Evolutionary conservation across 1,140 invertebrate genomes (phyloP), one percentile per base, ranked within the genome.

Genomic region (Ylistrum balloti): DNA sequence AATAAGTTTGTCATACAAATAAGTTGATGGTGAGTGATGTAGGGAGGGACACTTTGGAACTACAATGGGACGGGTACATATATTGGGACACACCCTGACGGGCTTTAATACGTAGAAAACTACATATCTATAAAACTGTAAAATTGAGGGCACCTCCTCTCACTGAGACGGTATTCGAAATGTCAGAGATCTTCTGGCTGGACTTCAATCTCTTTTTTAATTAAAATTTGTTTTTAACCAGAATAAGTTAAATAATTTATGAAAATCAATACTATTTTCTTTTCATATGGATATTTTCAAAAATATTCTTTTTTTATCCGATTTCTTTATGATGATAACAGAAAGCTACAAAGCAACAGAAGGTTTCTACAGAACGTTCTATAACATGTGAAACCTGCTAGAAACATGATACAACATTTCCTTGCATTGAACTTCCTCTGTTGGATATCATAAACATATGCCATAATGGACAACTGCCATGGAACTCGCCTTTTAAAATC

Each of bases 211-310:
- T 74, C 56, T 28, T 28, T 28, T n/a, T 74, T 74, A n/a, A 74
- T 74, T 74, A 74, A n/a, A n/a, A 28, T 74, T 74, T 28, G 7
- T 74, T n/a, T 74, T 74, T 74, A 74, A 28, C 56, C 56, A 74
- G 56, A 74, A 74, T 13, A 74, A 48, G 11, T 5, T 48, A 48
- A 74, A 74, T 17, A 74, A 22, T 74, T 74, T n/a, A 74, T 74
- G 56, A 74, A 74, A 74, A 74, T 74, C 56, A 74, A 28, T 22
- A 74, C n/a, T 74, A 74, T 74, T 74, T 74, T 74, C n/a, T 74
- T 74, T 74, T 74, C 56, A 74, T 28, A 74, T 74, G n/a, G 56
- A 28, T 74, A 74, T 74, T 74, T 74, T 74, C 22, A 74, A 74
- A 74, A 74, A 74, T 74, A 74, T 74, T 74, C 56, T 74, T 74